Evolutionary conservation across 2,113 vertebrate species (phyloP), one percentile per base, ranked within the genome.

Genomic region (Morone chrysops): DNA sequence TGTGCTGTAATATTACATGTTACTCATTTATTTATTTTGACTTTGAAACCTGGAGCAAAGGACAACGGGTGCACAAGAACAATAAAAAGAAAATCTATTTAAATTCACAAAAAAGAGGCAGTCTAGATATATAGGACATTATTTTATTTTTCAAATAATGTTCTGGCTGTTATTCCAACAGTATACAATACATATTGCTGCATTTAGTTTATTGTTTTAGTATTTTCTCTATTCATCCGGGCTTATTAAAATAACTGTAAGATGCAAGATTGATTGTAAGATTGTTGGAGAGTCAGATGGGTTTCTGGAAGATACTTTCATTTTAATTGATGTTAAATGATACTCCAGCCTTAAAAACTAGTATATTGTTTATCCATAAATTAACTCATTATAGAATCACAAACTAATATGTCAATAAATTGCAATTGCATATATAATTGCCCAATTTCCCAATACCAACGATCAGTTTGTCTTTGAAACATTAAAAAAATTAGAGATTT

Each of bases 1-100:
- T 40, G 18, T 7, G 18, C 40, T 48, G 1, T 70, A 71, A 66
- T 56, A 10, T 13, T 31, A 9, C n/a, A 1, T 56, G 6, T 22
- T 9, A 18, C 47, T 70, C 36, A 60, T 45, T 6, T 41, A 53
- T 69, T 40, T 61, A 63, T 83, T 18, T 6, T 51, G 72, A 73
- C 70, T 66, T 51, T 80, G 60, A 53, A 59, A 31, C 25, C 1
- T 1, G 3, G 31, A 31, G 31, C 31, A 31, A 31, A 31, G 31
- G 31, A 31, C 31, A 31, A 31, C 31, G 0, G 22, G 8, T 18
- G 17, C 36, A 57, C 2, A 0, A 50, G 8, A 60, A 47, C 13
- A 36, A 43, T 18, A 38, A 25, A 63, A 60, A 4, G 40, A 31
- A 61, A 31, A 41, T 0, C 4, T 17, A 10, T 65, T 62, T 56